Evolutionary conservation across 2,797 vertebrate genomes (phyloP).

Genomic region (Peromyscus eremicus): DNA sequence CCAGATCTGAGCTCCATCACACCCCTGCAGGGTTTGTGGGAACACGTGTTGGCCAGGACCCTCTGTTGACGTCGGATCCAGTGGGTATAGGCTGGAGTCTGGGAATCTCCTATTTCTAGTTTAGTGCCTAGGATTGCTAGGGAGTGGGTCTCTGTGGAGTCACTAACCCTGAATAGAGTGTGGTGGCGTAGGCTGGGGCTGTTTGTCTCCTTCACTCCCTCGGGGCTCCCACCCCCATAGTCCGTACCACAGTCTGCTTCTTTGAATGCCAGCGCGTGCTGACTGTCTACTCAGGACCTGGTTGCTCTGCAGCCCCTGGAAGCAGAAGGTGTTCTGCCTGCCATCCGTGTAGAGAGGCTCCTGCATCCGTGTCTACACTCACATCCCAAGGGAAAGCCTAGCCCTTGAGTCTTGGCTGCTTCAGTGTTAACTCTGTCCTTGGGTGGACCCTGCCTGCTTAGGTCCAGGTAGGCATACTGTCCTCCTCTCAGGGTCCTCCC

Average conservation of each 20-base stretch:
- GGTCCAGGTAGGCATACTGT: background rate
- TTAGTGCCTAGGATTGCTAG: background rate
- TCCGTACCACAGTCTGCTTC: too few species aligned
- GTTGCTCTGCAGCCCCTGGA: background rate
- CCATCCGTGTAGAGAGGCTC: accelerated
- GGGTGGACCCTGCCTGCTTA: background rate
- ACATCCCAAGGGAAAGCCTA: background rate
- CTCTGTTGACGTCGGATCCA: background rate
- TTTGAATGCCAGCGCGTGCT: accelerated
- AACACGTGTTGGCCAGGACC: background rate
- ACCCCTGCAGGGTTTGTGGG: background rate
- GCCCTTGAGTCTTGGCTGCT: background rate
- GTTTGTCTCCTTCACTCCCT: background rate
- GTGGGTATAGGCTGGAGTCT: background rate
- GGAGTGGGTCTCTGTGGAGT: background rate
- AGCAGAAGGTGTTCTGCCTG: background rate
- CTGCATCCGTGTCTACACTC: background rate
- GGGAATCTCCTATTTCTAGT: background rate
- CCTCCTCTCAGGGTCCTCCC: background rate
- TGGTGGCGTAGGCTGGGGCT: background rate
- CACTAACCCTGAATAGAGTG: too few species aligned
- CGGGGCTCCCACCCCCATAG: accelerated
- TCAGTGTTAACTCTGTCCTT: background rate
- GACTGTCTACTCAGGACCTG: background rate
- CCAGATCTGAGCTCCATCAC: background rate